These are phyloP conservation scores for Mesembrinibis cayennensis DNA, from an alignment of 2,113 vertebrate species.

Conservation along the genomic window DNA sequence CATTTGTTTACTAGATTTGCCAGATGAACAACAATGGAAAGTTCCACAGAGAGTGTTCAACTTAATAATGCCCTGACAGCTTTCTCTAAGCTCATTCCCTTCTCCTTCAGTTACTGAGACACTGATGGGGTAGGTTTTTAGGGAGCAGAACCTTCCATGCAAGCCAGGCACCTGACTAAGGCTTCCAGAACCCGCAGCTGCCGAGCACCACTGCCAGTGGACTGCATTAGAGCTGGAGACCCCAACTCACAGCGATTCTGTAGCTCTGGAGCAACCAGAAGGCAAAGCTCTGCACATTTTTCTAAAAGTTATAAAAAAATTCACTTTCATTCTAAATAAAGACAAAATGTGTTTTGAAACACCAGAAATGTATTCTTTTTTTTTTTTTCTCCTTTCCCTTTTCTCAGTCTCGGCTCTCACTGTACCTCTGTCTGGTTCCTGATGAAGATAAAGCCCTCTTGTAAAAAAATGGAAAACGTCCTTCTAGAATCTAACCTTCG, in stretches of 20 bases:
- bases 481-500: background rate
- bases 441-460: background rate
- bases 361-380: background rate
- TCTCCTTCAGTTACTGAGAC: background rate
- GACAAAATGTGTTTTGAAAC: background rate
- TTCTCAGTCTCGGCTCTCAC: background rate
- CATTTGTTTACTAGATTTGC: background rate
- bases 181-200: background rate
- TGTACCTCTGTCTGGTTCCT: background rate
- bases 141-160: background rate
- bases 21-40: background rate
- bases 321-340: background rate
- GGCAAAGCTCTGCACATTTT: background rate
- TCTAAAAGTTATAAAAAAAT: background rate
- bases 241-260: background rate
- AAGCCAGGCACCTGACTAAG: background rate
- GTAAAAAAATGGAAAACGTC: background rate
- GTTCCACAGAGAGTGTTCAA: background rate
- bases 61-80: rapidly evolving
- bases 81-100: background rate
- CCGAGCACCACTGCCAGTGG: rapidly evolving
- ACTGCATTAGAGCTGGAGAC: background rate
- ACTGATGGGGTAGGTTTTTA: rapidly evolving
- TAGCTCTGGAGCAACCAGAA: background rate
- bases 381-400: rapidly evolving